Conservation (phyloP, 2,888 invertebrate genomes). For the Dyspetes luteomarginatus region DNA sequence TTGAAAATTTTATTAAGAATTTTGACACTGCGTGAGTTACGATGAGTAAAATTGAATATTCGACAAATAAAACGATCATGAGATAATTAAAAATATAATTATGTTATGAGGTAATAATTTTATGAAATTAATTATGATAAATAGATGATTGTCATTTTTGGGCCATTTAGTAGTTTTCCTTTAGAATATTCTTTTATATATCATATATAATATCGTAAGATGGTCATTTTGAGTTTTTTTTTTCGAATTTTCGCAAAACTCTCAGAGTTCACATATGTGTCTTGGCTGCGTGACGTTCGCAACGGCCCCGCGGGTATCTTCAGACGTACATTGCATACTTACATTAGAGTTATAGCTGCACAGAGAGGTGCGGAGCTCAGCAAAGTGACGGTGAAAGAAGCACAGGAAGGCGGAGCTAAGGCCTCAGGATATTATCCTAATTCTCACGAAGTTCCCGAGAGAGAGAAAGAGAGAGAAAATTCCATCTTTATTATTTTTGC, state of each 20-base stretch:
- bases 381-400: conserved; percentile 60
- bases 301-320: conserved; percentile 11
- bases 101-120: neutral
- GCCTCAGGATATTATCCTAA: conserved; percentile 70
- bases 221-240: neutral
- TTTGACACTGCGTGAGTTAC: too few relatives aligned
- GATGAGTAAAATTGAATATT: too few relatives aligned
- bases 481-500: conserved; percentile 27
- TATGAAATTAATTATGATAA: neutral
- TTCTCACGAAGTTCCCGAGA: conserved; percentile 68
- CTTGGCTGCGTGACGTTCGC: conserved; percentile 7
- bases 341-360: conserved; percentile 11
- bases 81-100: too few relatives aligned
- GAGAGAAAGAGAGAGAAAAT: too few relatives aligned
- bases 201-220: neutral
- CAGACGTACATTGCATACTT: conserved; percentile 11
- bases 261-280: neutral
- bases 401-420: conserved; percentile 69
- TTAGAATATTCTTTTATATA: neutral
- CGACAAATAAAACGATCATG: too few relatives aligned
- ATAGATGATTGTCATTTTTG: neutral
- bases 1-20: too few relatives aligned
- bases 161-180: neutral
- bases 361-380: neutral
- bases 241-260: conserved; percentile 15